phyloP scores from a whole-genome alignment of 2,113 vertebrate genomes.

The Ictalurus furcatus region DNA sequence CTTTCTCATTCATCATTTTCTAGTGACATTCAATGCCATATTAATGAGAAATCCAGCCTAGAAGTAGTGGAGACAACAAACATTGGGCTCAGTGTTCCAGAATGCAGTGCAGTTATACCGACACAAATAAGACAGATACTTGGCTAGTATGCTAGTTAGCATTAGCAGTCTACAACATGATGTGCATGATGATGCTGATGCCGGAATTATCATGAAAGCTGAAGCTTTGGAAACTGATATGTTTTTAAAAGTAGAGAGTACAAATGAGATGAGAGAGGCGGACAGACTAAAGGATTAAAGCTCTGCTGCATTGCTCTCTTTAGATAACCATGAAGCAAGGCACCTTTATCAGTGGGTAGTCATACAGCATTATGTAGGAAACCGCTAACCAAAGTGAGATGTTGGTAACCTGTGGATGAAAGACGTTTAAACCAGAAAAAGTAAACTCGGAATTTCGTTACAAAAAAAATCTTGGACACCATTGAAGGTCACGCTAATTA shows the following conservation, averaged over 20 bases:
- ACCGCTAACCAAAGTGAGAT: neutral
- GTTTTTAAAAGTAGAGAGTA: neutral
- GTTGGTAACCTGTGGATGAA: neutral
- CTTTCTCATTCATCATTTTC: neutral
- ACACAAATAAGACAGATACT: neutral
- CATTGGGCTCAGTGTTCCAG: neutral
- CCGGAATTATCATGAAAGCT: neutral
- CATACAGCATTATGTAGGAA: neutral
- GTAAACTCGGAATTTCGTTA: neutral
- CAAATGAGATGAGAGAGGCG: neutral
- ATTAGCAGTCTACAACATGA: neutral
- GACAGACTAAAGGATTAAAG: neutral
- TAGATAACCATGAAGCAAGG: neutral
- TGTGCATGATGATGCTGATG: neutral
- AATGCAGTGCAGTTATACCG: neutral
- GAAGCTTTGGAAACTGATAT: neutral
- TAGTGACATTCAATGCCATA: neutral
- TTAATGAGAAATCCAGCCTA: neutral
- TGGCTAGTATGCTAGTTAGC: neutral
- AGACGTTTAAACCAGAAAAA: neutral
- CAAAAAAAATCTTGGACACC: neutral
- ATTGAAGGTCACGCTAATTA: neutral
- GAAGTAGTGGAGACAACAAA: neutral
- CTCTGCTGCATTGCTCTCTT: neutral
- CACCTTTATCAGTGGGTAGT: neutral